Evolutionary conservation across 2,113 vertebrate species (phyloP).

Genomic region (Apteryx owenii): DNA sequence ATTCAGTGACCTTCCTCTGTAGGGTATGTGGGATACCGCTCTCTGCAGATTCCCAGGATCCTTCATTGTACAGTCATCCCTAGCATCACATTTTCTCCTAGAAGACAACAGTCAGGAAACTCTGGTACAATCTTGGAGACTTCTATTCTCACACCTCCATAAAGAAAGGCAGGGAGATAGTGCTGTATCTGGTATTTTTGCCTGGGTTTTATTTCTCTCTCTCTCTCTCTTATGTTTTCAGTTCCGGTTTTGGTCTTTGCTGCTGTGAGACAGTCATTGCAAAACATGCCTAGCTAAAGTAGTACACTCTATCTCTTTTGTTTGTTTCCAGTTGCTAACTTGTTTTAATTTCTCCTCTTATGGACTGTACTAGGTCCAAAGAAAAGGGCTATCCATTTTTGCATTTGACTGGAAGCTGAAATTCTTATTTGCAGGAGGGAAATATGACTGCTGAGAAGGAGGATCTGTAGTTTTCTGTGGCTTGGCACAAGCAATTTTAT

Average conservation of each 20-base stretch:
- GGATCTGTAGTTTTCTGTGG: not conserved
- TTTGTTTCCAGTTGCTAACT: not conserved
- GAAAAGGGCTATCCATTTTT: not conserved
- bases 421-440: not conserved
- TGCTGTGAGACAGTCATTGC: not conserved
- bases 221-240: not conserved
- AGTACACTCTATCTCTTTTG: not conserved
- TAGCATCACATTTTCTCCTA: not conserved
- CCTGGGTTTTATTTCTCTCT: not conserved
- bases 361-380: not conserved
- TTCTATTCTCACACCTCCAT: not conserved
- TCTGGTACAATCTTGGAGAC: not conserved
- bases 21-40: not conserved
- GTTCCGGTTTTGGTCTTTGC: slow-evolving; percentile 33
- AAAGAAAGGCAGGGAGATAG: not conserved
- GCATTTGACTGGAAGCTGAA: not conserved
- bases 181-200: not conserved
- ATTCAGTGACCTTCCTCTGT: not conserved
- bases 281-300: not conserved
- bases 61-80: not conserved
- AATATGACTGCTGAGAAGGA: not conserved
- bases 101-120: not conserved
- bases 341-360: not conserved
- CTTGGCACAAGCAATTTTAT: not conserved
- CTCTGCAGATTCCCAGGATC: not conserved